Percentiles rank a stretch among this genome's conserved stretches.
Conservation (phyloP, 2,113 vertebrate species). For the Halcyon senegalensis region DNA sequence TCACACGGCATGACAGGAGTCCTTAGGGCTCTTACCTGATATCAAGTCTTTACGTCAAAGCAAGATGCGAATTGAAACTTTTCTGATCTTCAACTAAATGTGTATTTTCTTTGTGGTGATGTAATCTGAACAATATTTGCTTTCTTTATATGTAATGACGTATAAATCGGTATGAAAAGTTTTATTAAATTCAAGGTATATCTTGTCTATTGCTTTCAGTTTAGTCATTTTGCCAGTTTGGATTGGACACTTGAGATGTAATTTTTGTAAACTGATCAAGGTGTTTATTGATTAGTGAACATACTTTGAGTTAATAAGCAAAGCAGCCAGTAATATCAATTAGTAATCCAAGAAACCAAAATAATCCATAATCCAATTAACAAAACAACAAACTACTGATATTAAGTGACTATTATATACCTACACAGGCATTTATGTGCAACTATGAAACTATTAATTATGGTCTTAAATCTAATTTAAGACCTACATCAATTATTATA, state of each 20-base stretch:
- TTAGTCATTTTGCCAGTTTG: not conserved
- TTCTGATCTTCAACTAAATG: not conserved
- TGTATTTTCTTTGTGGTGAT: not conserved
- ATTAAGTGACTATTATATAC: not conserved
- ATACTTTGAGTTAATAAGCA: not conserved
- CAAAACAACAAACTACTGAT: not conserved
- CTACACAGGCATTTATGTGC: not conserved
- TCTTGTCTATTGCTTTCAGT: not conserved
- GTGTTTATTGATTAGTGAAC: not conserved
- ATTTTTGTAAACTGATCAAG: not conserved
- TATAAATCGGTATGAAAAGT: not conserved
- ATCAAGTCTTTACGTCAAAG: not conserved
- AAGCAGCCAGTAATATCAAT: not conserved
- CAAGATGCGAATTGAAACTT: not conserved
- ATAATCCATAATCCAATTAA: not conserved
- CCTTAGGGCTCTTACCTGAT: not conserved
- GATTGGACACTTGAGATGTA: not conserved
- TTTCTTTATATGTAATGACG: not conserved
- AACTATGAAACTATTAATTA: not conserved
- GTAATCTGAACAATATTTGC: not conserved
- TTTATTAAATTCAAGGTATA: not conserved
- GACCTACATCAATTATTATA: not conserved
- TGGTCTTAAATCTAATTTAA: not conserved
- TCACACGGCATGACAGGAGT: not conserved
- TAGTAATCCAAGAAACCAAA: not conserved